These are phyloP conservation scores for Zygaena filipendulae DNA, from an alignment of 2,888 invertebrate species.

Conservation along the genomic window DNA sequence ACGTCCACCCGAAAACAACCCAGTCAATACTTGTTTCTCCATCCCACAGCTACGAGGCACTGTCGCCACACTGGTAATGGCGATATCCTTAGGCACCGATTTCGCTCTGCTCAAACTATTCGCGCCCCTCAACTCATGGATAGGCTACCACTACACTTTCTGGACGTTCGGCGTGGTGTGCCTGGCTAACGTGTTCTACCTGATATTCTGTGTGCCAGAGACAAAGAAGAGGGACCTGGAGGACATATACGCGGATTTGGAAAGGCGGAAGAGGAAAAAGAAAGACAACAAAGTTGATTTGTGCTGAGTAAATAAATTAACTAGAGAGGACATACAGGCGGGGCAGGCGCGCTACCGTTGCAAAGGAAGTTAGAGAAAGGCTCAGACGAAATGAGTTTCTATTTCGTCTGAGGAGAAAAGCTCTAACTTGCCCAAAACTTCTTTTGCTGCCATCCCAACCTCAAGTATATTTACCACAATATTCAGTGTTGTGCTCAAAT, in stretches of 20 bases:
- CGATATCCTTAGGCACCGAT: conserved; percentile 81
- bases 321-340: no score
- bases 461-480: no score
- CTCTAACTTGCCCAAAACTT: no score
- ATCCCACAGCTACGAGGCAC: conserved; percentile 59
- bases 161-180: conserved; percentile 85
- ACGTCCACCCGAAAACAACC: no score
- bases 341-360: no score
- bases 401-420: no score
- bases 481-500: no score
- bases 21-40: no score
- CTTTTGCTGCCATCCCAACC: no score
- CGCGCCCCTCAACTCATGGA: conserved; percentile 70
- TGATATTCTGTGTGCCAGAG: conserved; percentile 89
- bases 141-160: conserved; percentile 82
- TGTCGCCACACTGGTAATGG: conserved; percentile 53
- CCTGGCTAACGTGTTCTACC: conserved; percentile 80
- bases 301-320: no score
- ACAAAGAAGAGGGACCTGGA: conserved; percentile 91
- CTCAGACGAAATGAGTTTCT: no score
- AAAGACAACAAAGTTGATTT: conserved; percentile 18
- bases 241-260: conserved; percentile 87
- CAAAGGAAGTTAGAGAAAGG: no score
- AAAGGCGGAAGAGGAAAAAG: conserved; percentile 55
- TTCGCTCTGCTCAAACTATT: conserved; percentile 89